Conservation (phyloP, 2,113 vertebrate species). For the Chloropsis cyanopogon region DNA sequence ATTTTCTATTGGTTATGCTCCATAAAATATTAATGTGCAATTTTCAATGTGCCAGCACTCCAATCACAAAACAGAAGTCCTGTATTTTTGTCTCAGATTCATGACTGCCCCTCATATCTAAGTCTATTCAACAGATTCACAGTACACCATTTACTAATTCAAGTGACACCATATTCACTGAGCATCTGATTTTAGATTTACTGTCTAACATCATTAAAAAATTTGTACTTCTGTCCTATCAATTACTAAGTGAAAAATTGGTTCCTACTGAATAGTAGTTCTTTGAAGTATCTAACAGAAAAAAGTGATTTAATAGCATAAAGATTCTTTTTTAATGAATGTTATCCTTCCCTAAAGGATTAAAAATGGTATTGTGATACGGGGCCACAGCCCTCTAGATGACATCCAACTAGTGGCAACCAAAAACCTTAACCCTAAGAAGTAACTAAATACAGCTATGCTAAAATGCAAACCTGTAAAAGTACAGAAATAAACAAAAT, state of each 20-base stretch:
- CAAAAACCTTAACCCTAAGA: slow-evolving; percentile 25
- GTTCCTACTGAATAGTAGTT: neutral
- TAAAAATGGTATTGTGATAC: neutral
- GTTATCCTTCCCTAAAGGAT: neutral
- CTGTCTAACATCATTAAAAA: neutral
- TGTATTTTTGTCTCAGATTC: neutral
- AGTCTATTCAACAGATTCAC: neutral
- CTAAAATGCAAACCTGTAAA: slow-evolving; percentile 5
- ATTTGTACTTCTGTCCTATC: neutral
- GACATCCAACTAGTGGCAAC: neutral
- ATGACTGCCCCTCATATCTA: neutral
- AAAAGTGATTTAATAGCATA: neutral
- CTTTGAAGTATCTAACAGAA: neutral
- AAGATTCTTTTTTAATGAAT: neutral
- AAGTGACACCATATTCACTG: neutral
- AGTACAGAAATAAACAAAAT: slow-evolving; percentile 39
- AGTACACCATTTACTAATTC: neutral
- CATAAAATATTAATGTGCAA: slow-evolving; percentile 31
- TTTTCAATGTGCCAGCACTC: neutral
- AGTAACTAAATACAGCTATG: slow-evolving; percentile 4
- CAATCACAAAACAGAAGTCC: neutral
- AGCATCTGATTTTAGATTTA: neutral
- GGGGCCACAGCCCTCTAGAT: neutral
- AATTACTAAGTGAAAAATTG: neutral
- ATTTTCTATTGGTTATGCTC: neutral